Conservation (phyloP, 2,113 vertebrate genomes). For the Oncorhynchus clarkii region DNA sequence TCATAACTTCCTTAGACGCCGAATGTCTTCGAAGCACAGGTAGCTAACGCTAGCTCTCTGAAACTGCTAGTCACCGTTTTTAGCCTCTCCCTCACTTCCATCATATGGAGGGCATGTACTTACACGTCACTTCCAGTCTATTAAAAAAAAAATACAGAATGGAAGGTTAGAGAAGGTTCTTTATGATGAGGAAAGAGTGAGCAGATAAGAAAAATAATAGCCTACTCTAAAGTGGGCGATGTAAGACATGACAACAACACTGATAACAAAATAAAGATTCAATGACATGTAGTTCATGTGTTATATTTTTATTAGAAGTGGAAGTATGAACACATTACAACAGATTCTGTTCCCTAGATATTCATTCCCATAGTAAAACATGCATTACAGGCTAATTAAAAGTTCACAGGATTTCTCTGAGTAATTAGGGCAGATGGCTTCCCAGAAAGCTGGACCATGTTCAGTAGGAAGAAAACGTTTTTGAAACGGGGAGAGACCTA, state of each 20-base stretch:
- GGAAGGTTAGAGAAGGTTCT: too few relatives aligned
- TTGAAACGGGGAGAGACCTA: neutral
- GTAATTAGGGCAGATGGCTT: neutral
- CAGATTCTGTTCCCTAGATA: neutral
- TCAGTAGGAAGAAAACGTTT: neutral
- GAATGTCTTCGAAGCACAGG: neutral
- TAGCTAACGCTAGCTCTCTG: too few relatives aligned
- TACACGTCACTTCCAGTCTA: neutral
- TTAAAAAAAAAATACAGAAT: too few relatives aligned
- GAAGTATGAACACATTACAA: neutral
- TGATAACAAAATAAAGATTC: neutral
- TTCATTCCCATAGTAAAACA: neutral
- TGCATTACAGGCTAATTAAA: neutral
- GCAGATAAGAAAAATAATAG: too few relatives aligned
- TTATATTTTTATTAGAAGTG: neutral
- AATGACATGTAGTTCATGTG: neutral
- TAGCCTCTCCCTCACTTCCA: neutral
- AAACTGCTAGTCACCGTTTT: neutral
- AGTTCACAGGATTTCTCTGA: neutral
- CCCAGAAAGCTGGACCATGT: neutral
- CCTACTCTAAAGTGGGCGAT: too few relatives aligned
- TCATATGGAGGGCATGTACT: neutral
- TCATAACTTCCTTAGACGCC: neutral
- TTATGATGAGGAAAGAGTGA: too few relatives aligned
- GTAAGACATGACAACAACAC: too few relatives aligned